A percentile compares a stretch with the other conserved stretches of the same genome.
phyloP scores from a whole-genome alignment of 2,888 invertebrate genomes.

The Antitype chi region DNA sequence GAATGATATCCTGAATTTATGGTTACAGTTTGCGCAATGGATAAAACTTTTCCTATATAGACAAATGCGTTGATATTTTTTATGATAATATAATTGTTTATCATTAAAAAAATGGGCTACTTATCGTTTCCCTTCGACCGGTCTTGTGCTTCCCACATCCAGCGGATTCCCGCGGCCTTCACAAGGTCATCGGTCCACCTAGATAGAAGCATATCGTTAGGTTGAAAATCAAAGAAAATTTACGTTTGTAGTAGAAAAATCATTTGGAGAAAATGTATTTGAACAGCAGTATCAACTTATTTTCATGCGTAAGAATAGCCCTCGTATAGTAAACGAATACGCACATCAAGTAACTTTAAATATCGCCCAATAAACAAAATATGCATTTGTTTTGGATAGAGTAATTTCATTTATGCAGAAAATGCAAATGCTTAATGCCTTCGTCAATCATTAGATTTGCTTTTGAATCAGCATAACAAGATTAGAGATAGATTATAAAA shows the following conservation, averaged over 20 bases:
- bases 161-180: no score
- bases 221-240: neutral
- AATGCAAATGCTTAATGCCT: neutral
- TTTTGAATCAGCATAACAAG: slow-evolving; percentile 30
- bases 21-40: no score
- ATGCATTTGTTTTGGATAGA: neutral
- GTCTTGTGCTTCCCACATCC: no score
- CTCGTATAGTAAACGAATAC: neutral
- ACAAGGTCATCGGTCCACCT: no score
- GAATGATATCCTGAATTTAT: no score
- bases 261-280: neutral
- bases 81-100: no score
- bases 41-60: no score
- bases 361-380: neutral
- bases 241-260: neutral
- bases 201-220: no score
- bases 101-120: no score
- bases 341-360: neutral
- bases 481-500: slow-evolving; percentile 62
- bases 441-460: slow-evolving; percentile 1
- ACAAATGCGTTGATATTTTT: no score
- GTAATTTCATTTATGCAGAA: slow-evolving; percentile 1
- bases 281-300: neutral
- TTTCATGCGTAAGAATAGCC: no score
- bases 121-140: no score